Base-by-base conservation (phyloP, 2,888 invertebrate genomes). In the Oscheius sp. region DNA sequence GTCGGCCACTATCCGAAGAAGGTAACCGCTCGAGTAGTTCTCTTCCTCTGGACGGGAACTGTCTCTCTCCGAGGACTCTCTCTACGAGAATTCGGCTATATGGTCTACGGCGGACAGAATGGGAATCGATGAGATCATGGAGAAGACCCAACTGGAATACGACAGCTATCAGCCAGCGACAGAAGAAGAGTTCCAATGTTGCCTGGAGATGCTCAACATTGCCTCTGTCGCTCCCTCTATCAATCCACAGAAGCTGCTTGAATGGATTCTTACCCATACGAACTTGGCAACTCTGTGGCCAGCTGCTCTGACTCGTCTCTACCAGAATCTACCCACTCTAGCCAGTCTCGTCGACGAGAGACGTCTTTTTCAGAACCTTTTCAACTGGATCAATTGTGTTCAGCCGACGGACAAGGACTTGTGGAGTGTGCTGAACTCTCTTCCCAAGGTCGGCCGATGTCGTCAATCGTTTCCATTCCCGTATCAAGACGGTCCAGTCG, bases 71-170 rank as follows among this genome's bases (percentile, higher is more conserved):
- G 29, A 29, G 53, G 53, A 53, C 29, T 53, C n/a, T 21, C 53
- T 53, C 53, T 63, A 47, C 63, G 48, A 10, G 63, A 63, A 47
- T 47, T 63, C 11, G 47, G 63, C n/a, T 63, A 32, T 29, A 11
- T 63, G 21, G 47, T 63, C 63, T 63, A 63, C 29, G 63, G 63
- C 63, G 2, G 63, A 63, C 11, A 29, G 29, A 29, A n/a, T 63
- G 9, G 50, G 29, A 47, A 48, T 50, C 48, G n/a, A 32, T 7
- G 63, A 48, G 5, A 48, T 63, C 13, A 47, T 63, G 48, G 48
- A 47, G 11, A 13, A n/a, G 7, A 33, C 48, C n/a, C 50, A 63
- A 21, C 47, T 47, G 48, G 37, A 2, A n/a, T 60, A 37, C 37
- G 60, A 60, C 35, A 37, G n/a, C 32, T 60, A 35, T 33, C 32